A percentile compares a stretch with the other conserved stretches of the same genome.
phyloP scores from a whole-genome alignment of 2,888 invertebrate genomes.

The Zele albiditarsus region DNA sequence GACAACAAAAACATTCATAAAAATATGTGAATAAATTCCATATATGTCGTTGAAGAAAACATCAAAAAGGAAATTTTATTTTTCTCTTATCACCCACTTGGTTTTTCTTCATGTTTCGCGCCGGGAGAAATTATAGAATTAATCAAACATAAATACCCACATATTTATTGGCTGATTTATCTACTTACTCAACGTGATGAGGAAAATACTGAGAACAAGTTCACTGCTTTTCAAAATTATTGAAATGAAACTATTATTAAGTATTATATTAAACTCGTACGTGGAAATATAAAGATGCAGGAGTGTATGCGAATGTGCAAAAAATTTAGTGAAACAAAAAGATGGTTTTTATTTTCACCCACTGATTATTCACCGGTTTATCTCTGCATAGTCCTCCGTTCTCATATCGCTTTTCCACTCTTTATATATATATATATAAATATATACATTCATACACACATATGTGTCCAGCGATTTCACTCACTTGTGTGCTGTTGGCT shows the following conservation, averaged over 20 bases:
- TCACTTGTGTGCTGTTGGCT: slow-evolving; percentile 39
- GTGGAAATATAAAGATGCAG: not conserved
- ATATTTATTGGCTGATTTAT: too few relatives aligned
- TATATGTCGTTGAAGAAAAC: too few relatives aligned
- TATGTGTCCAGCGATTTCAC: slow-evolving; percentile 29
- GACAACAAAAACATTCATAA: not conserved
- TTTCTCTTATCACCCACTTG: too few relatives aligned
- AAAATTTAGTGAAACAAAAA: slow-evolving; percentile 41
- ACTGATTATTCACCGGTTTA: slow-evolving; percentile 57
- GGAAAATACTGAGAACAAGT: too few relatives aligned
- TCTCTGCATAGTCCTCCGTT: slow-evolving; percentile 41
- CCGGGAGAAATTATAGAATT: too few relatives aligned
- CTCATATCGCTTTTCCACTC: slow-evolving; percentile 35
- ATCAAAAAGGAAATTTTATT: too few relatives aligned
- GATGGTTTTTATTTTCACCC: slow-evolving; percentile 43
- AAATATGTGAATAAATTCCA: too few relatives aligned
- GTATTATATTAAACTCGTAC: not conserved
- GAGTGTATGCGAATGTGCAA: not conserved
- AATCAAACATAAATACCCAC: too few relatives aligned
- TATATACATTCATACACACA: not conserved
- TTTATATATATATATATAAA: slow-evolving; percentile 9
- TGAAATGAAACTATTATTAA: not conserved
- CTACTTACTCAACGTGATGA: too few relatives aligned
- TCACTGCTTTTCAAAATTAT: too few relatives aligned
- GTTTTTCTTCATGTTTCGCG: too few relatives aligned